Base-by-base conservation (phyloP, 2,797 vertebrate species). In the Acestrorhynchus altus region DNA sequence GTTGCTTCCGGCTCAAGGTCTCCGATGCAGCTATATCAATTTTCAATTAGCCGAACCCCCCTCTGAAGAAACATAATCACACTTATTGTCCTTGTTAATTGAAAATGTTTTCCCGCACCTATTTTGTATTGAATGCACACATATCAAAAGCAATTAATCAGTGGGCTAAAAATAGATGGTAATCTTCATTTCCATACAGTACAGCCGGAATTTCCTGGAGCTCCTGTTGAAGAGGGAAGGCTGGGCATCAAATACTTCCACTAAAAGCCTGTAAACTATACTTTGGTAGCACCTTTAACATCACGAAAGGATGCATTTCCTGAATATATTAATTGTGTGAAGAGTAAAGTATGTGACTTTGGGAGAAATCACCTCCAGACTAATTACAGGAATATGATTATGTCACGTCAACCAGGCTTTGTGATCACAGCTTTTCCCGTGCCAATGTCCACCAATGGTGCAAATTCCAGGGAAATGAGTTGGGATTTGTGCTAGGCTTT, bases 11-110 rank as follows among this genome's bases (percentile, higher is more conserved):
- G 16, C 80, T 79, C 18, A 68, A 66, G 51, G 72, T 83, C 67
- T 72, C 64, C 26, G 42, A 77, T 64, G 57, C 57, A 67, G 73
- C 69, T 67, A 68, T 26, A 61, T 85, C 78, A 59, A 26, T 78
- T 86, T 89, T 88, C 75, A 86, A 86, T 89, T 87, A 81, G 71
- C 64, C 46, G 35, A 40, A 67, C 57, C 78, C 70, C 42, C 70
- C 39, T 60, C 70, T 64, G 22, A 81, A 44, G 76, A 71, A 84
- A 80, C 74, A 72, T 28, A 84, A 87, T 86, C 72, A 42, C 20
- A 39, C 15, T 71, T 72, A 83, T 83, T 86, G 83, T 86, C 35
- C 59, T 28, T 6, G 11, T 57, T 84, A 71, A 89, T 84, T 81
- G 31, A 85, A 87, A 84, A 71, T 68, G 12, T 60, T 74, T 85